Conservation (phyloP, 2,113 vertebrate species). For the Penelope pileata region DNA sequence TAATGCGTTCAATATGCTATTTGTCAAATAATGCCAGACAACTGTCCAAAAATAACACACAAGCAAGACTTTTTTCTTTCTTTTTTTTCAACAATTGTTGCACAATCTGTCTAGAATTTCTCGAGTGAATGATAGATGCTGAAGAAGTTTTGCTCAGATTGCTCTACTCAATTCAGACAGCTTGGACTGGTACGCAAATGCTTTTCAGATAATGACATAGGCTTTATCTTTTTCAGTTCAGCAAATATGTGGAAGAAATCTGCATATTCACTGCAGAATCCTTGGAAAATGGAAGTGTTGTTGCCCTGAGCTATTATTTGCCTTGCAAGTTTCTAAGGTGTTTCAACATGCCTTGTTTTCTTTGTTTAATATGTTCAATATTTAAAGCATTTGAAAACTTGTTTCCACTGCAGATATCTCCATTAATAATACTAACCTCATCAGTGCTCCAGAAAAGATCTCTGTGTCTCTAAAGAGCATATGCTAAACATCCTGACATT, state of each 20-base stretch:
- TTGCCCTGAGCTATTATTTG: conserved; percentile 32
- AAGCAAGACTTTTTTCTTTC: accelerated
- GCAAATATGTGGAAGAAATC: background rate
- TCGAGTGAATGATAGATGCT: background rate
- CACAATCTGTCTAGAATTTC: background rate
- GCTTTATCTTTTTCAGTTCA: conserved; percentile 15
- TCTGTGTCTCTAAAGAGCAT: conserved; percentile 36
- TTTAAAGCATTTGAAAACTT: conserved; percentile 36
- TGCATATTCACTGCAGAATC: conserved; percentile 21
- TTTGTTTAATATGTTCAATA: conserved; percentile 40
- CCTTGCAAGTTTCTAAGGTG: conserved; percentile 37
- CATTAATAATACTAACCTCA: conserved; percentile 50
- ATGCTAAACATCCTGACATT: conserved; percentile 60
- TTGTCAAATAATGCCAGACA: background rate
- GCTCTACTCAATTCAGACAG: background rate
- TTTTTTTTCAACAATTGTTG: background rate
- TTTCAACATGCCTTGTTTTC: conserved; percentile 29
- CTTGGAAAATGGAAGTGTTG: conserved; percentile 18
- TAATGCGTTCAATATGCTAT: background rate
- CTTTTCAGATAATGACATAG: background rate
- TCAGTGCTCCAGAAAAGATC: conserved; percentile 33
- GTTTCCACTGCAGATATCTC: conserved; percentile 30
- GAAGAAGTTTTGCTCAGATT: conserved; percentile 20
- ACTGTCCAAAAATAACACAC: background rate
- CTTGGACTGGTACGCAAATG: background rate